Evolutionary conservation across 2,797 vertebrate species (phyloP).

Genomic region (Holocentrus rufus): DNA sequence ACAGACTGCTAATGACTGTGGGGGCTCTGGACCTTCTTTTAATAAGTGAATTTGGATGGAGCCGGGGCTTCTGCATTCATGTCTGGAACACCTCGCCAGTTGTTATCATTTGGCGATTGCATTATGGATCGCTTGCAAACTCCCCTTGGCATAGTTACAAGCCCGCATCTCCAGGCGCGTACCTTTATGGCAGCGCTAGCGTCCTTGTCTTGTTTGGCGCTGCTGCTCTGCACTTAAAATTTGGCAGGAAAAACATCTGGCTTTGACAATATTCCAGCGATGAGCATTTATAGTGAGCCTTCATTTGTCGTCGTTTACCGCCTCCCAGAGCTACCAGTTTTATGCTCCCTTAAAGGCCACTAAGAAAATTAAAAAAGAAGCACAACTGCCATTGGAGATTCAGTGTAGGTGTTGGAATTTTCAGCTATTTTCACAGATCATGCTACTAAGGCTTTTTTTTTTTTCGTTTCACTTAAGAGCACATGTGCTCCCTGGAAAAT

Average conservation of each 20-base stretch:
- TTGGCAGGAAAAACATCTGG: conserved; percentile 21
- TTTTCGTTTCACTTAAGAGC: too few species aligned
- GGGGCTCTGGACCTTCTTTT: conserved; percentile 52
- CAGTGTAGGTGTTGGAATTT: too few species aligned
- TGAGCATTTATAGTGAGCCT: not conserved
- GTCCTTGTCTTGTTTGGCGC: conserved; percentile 11
- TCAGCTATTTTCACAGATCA: too few species aligned
- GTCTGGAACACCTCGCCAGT: conserved; percentile 54
- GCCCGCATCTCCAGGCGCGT: conserved; percentile 1
- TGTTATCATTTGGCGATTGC: conserved; percentile 49
- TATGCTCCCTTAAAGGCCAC: not conserved
- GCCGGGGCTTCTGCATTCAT: conserved; percentile 42
- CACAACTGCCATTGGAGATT: too few species aligned
- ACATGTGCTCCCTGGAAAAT: too few species aligned
- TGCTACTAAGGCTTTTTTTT: too few species aligned
- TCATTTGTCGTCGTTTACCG: not conserved
- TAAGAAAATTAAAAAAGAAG: not conserved
- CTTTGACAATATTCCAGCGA: not conserved
- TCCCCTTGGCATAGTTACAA: conserved; percentile 48
- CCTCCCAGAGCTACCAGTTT: not conserved
- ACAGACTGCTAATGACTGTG: conserved; percentile 64
- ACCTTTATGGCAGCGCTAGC: not conserved
- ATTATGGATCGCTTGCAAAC: conserved; percentile 51
- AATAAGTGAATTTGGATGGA: conserved; percentile 60
- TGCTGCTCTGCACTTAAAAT: conserved; percentile 1